Percentiles rank a stretch among this genome's conserved stretches.
phyloP scores from a whole-genome alignment of 2,888 invertebrate genomes.

The Eremobia ochroleuca region DNA sequence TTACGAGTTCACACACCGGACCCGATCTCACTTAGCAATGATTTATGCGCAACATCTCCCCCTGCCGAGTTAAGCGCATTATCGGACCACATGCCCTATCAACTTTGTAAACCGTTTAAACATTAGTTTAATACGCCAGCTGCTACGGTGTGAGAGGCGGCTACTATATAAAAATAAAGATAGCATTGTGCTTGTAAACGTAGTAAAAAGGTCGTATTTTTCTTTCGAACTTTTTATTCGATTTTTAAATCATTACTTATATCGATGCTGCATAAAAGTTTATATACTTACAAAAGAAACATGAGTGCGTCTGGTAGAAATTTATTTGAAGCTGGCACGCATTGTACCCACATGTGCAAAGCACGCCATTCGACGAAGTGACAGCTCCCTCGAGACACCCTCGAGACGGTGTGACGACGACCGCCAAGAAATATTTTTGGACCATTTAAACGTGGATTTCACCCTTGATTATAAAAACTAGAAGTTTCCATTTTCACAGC shows the following conservation, averaged over 20 bases:
- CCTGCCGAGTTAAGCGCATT: conserved; percentile 88
- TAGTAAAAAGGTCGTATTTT: conserved; percentile 35
- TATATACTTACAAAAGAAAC: conserved; percentile 44
- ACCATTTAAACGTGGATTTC: conserved; percentile 6
- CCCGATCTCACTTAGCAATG: conserved; percentile 90
- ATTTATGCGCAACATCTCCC: conserved; percentile 89
- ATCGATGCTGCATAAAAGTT: conserved; percentile 25
- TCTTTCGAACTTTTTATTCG: conserved; percentile 34
- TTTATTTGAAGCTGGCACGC: conserved; percentile 47
- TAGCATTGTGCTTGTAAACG: conserved; percentile 30
- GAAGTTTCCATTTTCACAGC: neutral
- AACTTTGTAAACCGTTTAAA: conserved; percentile 84
- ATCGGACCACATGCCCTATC: conserved; percentile 87
- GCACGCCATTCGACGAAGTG: conserved; percentile 37
- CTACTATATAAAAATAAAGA: conserved; percentile 39
- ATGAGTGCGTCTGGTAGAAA: conserved; percentile 38
- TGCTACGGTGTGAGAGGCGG: conserved; percentile 68
- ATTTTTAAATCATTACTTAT: conserved; percentile 48
- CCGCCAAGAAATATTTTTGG: conserved; percentile 34
- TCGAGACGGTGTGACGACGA: conserved; percentile 53
- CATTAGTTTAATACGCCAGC: conserved; percentile 71
- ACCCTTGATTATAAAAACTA: conserved; percentile 5
- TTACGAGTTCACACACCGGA: conserved; percentile 90
- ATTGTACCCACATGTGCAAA: conserved; percentile 49
- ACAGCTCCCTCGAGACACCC: conserved; percentile 49